Conservation (phyloP, 2,113 vertebrate genomes). For the Grantiella picta region DNA sequence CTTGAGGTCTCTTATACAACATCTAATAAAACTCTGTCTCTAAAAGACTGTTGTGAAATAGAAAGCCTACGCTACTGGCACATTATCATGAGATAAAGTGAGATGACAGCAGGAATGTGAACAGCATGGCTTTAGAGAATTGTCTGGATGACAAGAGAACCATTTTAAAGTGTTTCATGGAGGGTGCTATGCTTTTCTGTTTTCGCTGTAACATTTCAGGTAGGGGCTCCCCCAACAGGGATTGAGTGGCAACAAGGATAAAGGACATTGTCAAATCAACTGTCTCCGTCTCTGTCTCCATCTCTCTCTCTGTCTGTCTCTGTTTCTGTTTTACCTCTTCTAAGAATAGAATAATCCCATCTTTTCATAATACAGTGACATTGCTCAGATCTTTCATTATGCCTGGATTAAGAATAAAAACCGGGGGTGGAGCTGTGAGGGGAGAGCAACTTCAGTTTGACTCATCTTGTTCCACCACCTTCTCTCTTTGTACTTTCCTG, state of each 20-base stretch:
- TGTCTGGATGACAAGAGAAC: neutral
- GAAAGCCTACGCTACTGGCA: neutral
- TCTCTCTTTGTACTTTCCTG: neutral
- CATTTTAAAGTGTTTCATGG: neutral
- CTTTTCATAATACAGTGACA: conserved; percentile 13
- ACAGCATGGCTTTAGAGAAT: neutral
- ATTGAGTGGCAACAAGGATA: neutral
- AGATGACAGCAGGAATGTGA: conserved; percentile 33
- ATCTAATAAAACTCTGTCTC: neutral
- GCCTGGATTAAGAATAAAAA: conserved; percentile 31
- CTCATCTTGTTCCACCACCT: neutral
- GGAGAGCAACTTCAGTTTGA: neutral
- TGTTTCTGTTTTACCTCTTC: neutral
- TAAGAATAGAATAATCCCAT: conserved; percentile 30
- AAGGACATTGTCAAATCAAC: neutral
- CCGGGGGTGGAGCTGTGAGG: neutral
- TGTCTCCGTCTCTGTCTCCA: neutral
- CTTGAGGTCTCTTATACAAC: neutral
- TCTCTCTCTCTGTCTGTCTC: neutral
- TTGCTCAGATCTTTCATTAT: conserved; percentile 12
- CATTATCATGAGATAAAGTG: conserved; percentile 36
- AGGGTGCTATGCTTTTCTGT: neutral
- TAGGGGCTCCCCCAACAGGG: conserved; percentile 10
- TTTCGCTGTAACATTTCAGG: neutral
- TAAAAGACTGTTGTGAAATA: neutral